Conservation (phyloP, 2,113 vertebrate species). For the Otolemur garnettii region DNA sequence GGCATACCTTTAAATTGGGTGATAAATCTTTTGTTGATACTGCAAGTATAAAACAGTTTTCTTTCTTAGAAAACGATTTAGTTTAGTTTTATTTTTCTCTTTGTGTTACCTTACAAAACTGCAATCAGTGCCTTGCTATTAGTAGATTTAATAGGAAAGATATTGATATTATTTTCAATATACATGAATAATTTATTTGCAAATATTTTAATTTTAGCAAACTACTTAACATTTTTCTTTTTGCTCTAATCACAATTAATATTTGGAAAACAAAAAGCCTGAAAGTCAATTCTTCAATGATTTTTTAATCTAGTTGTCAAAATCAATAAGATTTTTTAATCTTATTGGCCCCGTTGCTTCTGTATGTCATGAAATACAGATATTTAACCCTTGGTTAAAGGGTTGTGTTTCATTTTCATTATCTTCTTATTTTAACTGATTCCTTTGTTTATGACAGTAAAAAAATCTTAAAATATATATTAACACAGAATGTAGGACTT, state of each 20-base stretch:
- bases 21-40: constrained; percentile 7
- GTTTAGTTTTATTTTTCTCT: neutral
- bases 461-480: neutral
- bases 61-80: neutral
- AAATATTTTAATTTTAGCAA: neutral
- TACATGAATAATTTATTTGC: neutral
- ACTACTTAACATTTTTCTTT: neutral
- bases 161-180: neutral
- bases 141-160: constrained; percentile 10
- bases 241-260: neutral
- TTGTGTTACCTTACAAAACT: neutral
- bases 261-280: neutral
- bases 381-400: neutral
- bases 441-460: neutral
- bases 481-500: neutral
- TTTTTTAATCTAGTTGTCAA: neutral
- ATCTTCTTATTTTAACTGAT: neutral
- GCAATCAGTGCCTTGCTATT: neutral
- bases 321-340: neutral
- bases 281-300: neutral
- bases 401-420: neutral
- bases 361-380: neutral
- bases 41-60: neutral
- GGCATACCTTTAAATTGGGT: neutral
- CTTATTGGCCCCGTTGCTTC: neutral